These are phyloP conservation scores for Mustela nigripes DNA, from an alignment of 2,113 vertebrate species.

Conservation along the genomic window DNA sequence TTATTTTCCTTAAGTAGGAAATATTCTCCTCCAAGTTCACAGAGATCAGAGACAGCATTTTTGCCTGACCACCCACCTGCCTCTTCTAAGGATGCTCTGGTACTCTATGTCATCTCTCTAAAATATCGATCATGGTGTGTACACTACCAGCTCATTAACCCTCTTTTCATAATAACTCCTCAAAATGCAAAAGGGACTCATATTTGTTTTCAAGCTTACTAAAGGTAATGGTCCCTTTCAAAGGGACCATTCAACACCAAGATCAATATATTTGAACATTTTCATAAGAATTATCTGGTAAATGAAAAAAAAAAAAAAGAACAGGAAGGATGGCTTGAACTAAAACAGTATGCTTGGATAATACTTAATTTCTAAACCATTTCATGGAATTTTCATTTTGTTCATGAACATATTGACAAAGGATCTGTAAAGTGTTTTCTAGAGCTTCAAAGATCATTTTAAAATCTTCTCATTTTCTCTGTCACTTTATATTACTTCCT, in stretches of 20 bases:
- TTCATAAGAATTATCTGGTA: slow-evolving; percentile 13
- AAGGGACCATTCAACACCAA: slow-evolving; percentile 18
- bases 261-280: background rate
- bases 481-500: slow-evolving; percentile 29
- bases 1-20: background rate
- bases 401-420: background rate
- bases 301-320: slow-evolving; percentile 1
- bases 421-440: background rate
- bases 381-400: slow-evolving; percentile 26
- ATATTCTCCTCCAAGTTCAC: background rate
- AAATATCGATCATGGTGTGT: background rate
- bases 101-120: background rate
- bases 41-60: background rate
- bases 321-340: background rate
- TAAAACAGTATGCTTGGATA: background rate
- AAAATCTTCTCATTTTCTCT: background rate
- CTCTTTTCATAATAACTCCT: background rate
- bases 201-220: background rate
- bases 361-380: background rate
- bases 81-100: background rate
- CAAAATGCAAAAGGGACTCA: background rate
- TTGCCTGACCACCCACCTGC: too few species aligned
- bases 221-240: background rate
- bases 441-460: slow-evolving; percentile 51
- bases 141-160: background rate